Conservation (phyloP, 2,888 invertebrate species). For the Thumatha senex region DNA sequence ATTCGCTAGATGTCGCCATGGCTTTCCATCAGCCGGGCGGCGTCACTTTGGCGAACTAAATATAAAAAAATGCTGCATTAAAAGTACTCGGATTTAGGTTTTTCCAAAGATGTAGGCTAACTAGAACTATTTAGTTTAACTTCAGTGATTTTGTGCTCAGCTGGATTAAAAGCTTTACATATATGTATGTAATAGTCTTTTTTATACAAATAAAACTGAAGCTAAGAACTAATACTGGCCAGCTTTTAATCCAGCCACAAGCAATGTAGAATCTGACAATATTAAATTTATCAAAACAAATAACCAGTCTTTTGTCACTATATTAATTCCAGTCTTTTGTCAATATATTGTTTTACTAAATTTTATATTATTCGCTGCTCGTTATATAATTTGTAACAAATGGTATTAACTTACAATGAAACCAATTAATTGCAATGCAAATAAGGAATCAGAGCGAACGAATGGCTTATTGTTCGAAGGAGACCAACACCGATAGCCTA, state of each 20-base stretch:
- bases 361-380: background rate
- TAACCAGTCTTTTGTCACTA: no score
- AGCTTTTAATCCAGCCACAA: no score
- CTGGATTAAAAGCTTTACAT: no score
- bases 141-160: background rate
- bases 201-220: no score
- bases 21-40: no score
- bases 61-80: slow-evolving; percentile 36
- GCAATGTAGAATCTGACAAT: no score
- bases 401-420: slow-evolving; percentile 15
- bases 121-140: background rate
- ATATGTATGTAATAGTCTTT: no score
- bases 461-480: slow-evolving; percentile 42
- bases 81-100: slow-evolving; percentile 18
- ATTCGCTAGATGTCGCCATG: no score
- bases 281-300: no score
- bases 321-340: no score
- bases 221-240: no score
- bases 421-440: slow-evolving; percentile 41
- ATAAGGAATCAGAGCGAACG: slow-evolving; percentile 37
- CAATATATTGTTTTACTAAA: background rate
- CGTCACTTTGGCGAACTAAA: no score
- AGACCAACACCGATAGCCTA: slow-evolving; percentile 29
- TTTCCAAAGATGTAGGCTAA: background rate
- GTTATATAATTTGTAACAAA: background rate